These are phyloP conservation scores for Adoxophyes honmai DNA, from an alignment of 1,140 invertebrate genomes.

Conservation along the genomic window DNA sequence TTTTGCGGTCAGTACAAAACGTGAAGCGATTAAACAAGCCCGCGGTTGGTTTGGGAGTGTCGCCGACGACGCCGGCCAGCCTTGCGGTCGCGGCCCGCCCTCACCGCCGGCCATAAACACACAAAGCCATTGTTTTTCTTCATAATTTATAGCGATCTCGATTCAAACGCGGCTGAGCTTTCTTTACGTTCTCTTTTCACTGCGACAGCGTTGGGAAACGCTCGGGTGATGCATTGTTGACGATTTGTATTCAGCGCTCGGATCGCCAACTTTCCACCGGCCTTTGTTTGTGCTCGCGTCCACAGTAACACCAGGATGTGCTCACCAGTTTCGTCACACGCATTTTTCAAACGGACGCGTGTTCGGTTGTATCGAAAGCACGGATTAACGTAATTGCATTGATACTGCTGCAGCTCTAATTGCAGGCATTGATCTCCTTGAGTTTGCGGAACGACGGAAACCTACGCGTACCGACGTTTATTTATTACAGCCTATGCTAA, in stretches of 20 bases:
- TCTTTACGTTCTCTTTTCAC: slow-evolving; percentile 43
- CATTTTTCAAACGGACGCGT: slow-evolving; percentile 21
- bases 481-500: slow-evolving; percentile 35
- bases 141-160: too few species aligned
- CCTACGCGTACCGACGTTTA: slow-evolving; percentile 23
- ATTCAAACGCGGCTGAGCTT: slow-evolving; percentile 32
- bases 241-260: slow-evolving; percentile 63
- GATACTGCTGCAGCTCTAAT: slow-evolving; percentile 40
- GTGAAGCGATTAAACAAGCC: slow-evolving; percentile 46
- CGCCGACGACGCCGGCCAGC: slow-evolving; percentile 29
- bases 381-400: slow-evolving; percentile 46
- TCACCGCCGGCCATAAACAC: slow-evolving; percentile 1
- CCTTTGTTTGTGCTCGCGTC: slow-evolving; percentile 47
- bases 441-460: slow-evolving; percentile 55
- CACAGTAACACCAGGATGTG: slow-evolving; percentile 41
- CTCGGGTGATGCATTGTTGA: slow-evolving; percentile 48
- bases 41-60: slow-evolving; percentile 28
- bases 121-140: slow-evolving; percentile 12
- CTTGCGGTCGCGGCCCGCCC: slow-evolving; percentile 21
- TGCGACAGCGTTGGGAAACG: slow-evolving; percentile 41
- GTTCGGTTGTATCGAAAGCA: not conserved
- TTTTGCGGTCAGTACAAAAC: slow-evolving; percentile 59
- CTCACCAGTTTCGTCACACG: slow-evolving; percentile 26
- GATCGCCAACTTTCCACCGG: slow-evolving; percentile 61
- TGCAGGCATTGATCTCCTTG: slow-evolving; percentile 66